A percentile compares a stretch with the other conserved stretches of the same genome.
Conservation (phyloP, 2,888 invertebrate species). For the Amphipyra berbera region DNA sequence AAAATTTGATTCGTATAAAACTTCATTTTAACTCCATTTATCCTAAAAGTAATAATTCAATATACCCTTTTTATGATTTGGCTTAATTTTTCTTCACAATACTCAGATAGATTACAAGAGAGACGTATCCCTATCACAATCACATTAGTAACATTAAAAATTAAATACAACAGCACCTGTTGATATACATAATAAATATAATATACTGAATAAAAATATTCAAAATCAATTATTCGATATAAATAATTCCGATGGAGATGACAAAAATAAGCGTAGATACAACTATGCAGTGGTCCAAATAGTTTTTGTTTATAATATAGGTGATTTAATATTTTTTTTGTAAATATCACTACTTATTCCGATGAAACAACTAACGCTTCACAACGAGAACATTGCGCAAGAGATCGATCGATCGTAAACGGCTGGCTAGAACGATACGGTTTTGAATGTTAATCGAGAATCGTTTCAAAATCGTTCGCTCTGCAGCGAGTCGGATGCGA, state of each 20-base stretch:
- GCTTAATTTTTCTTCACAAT: slow-evolving; percentile 80
- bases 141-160: slow-evolving; percentile 83
- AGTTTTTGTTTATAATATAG: slow-evolving; percentile 65
- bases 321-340: slow-evolving; percentile 64
- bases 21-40: slow-evolving; percentile 83
- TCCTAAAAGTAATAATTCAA: slow-evolving; percentile 86
- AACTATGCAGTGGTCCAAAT: slow-evolving; percentile 83
- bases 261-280: slow-evolving; percentile 79
- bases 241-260: slow-evolving; percentile 76
- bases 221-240: slow-evolving; percentile 78
- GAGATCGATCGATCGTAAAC: slow-evolving; percentile 47
- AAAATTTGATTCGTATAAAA: slow-evolving; percentile 87
- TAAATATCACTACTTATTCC: slow-evolving; percentile 78
- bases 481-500: slow-evolving; percentile 39
- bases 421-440: slow-evolving; percentile 24
- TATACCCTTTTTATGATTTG: slow-evolving; percentile 89
- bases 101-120: slow-evolving; percentile 83
- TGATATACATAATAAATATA: slow-evolving; percentile 80
- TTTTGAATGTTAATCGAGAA: slow-evolving; percentile 32
- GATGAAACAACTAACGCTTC: slow-evolving; percentile 81
- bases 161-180: slow-evolving; percentile 88
- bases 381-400: slow-evolving; percentile 74
- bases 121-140: slow-evolving; percentile 84
- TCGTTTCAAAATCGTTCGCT: slow-evolving; percentile 44
- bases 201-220: slow-evolving; percentile 79